Base-by-base conservation (phyloP, 2,113 vertebrate species). In the Greenwoodochromis staneri region DNA sequence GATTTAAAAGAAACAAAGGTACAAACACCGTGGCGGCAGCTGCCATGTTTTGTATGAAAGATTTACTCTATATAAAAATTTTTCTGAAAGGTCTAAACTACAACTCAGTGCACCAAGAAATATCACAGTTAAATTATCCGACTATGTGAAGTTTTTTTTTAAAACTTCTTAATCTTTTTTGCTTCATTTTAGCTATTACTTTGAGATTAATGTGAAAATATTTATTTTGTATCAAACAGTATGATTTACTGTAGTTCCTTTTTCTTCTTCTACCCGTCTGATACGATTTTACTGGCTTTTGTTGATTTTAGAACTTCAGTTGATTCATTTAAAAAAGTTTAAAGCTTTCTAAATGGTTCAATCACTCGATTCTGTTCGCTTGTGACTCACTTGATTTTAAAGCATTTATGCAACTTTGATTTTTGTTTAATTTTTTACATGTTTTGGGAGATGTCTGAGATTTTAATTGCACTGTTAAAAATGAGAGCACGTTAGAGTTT, bases 1-100 rank as follows among this genome's bases (percentile, higher is more conserved):
- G 38, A 14, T 27, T 45, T 73, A 16, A 73, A 45, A 73, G 69
- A 73, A 45, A 71, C 38, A 27, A 73, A 73, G 38, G 21, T 45
- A 73, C 14, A 73, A 45, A 73, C 38, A 27, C 21, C 0, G 5
- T 42, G 13, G 19, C 2, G 8, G 38, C 13, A 71, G 66, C 38
- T 16, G 66, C 0, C 1, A 29, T 17, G 14, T 76, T 76, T 76
- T 76, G 4, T 29, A 76, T 47, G 69, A 66, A 66, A 66, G 17
- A 38, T 66, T 66, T 12, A 66, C 17, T 66, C 34, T 66, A 66
- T n/a, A 63, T 66, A 27, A 45, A 69, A 11, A 7, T 0, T 0
- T 2, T 27, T 29, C 40, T 17, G 21, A 73, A 73, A 29, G 21
- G 69, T 45, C 21, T 17, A 73, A 73, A 73, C 40, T 73, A 29